These are phyloP conservation scores for Myiagra hebetior DNA, from an alignment of 2,113 vertebrate genomes.

Conservation along the genomic window DNA sequence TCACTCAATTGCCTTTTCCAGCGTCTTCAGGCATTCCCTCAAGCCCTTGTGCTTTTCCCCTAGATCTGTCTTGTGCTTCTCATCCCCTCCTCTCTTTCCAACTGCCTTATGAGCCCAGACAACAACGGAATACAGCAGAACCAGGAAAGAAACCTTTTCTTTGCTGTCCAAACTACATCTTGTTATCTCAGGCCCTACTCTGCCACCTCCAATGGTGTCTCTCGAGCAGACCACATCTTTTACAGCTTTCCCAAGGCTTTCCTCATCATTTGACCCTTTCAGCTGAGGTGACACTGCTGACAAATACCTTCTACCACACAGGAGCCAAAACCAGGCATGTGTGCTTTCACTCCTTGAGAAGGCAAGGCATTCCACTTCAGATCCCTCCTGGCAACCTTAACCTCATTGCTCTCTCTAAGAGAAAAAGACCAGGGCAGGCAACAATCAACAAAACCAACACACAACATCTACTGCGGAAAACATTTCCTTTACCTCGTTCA, in stretches of 20 bases:
- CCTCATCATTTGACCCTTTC: neutral
- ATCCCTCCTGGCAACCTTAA: neutral
- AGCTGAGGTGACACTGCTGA: neutral
- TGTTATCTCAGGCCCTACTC: neutral
- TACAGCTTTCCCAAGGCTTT: neutral
- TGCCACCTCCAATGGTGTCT: neutral
- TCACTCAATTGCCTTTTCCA: neutral
- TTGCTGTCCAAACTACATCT: neutral
- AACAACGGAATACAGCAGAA: neutral
- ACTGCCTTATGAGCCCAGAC: neutral
- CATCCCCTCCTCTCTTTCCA: neutral
- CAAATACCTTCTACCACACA: neutral
- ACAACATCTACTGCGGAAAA: rapidly evolving
- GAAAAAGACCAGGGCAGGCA: neutral
- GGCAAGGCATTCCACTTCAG: neutral
- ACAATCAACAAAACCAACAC: neutral
- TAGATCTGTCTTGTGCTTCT: neutral
- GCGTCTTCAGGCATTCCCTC: neutral
- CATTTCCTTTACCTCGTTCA: constrained; percentile 76
- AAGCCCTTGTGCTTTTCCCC: neutral
- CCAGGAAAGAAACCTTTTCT: neutral
- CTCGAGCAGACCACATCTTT: neutral
- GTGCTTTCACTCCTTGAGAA: neutral
- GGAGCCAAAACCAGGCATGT: neutral
- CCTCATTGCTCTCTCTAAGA: neutral